Percentiles rank a stretch among this genome's conserved stretches.
Evolutionary conservation across 1,140 invertebrate genomes (phyloP).

Genomic region (Eupristina koningsbergeri): DNA sequence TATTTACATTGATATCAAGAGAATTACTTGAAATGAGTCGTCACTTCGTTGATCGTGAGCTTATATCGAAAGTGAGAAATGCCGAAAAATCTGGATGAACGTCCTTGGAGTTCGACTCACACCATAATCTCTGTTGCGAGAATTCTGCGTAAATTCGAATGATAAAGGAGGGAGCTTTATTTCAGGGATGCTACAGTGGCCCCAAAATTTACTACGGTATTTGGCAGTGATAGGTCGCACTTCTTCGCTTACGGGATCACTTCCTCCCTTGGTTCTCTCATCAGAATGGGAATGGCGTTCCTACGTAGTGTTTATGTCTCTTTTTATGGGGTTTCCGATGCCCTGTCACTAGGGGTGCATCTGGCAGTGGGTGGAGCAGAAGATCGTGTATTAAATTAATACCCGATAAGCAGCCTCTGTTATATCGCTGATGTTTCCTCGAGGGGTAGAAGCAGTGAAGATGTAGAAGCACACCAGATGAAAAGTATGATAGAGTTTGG

Average conservation of each 20-base stretch:
- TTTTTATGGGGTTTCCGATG: slow-evolving; percentile 47
- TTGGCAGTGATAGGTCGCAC: slow-evolving; percentile 45
- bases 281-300: not conserved
- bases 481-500: not conserved
- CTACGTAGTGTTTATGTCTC: slow-evolving; percentile 39
- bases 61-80: not conserved
- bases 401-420: slow-evolving; percentile 44
- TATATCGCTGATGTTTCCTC: slow-evolving; percentile 5
- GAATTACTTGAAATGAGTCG: not conserved
- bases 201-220: slow-evolving; percentile 36
- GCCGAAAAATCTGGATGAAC: not conserved
- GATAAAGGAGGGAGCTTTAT: not conserved
- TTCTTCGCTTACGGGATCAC: slow-evolving; percentile 20
- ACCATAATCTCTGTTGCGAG: not conserved
- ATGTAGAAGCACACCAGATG: not conserved
- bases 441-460: not conserved
- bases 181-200: not conserved
- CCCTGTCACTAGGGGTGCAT: slow-evolving; percentile 47
- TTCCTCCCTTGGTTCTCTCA: not conserved
- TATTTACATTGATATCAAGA: too few species aligned
- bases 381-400: slow-evolving; percentile 63
- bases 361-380: slow-evolving; percentile 56
- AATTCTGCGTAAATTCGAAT: slow-evolving; percentile 25
- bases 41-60: not conserved
- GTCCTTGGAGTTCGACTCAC: not conserved